A percentile compares a stretch with the other conserved stretches of the same genome.
Evolutionary conservation across 1,140 invertebrate species (phyloP).

Genomic region (Eriosoma lanigerum): DNA sequence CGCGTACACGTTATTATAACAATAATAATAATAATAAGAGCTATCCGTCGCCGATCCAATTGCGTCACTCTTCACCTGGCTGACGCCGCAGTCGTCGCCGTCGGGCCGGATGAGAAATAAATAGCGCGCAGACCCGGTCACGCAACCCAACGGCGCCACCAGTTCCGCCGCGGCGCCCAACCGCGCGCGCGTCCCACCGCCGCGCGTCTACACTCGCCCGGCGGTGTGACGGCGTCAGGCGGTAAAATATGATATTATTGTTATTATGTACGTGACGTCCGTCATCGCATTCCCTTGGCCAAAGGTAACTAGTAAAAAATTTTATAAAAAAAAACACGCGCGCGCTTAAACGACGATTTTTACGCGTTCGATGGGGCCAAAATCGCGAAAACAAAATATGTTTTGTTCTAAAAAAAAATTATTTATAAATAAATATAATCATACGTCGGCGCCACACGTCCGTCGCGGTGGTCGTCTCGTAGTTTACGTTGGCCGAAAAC

Average conservation of each 20-base stretch:
- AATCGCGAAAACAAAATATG: background rate
- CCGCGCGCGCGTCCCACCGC: conserved; percentile 53
- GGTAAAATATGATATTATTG: conserved; percentile 1
- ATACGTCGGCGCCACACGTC: conserved; percentile 25
- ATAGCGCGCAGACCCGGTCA: conserved; percentile 55
- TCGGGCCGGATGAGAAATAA: conserved; percentile 54
- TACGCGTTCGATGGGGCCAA: background rate
- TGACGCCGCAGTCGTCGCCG: conserved; percentile 16
- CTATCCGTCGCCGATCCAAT: conserved; percentile 35
- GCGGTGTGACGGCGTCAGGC: conserved; percentile 18
- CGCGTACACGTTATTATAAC: background rate
- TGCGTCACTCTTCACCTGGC: conserved; percentile 41
- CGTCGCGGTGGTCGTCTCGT: background rate
- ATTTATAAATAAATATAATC: conserved; percentile 35
- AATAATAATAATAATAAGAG: conserved; percentile 21
- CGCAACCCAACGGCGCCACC: conserved; percentile 57
- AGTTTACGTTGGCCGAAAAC: conserved; percentile 45
- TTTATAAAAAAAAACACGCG: background rate
- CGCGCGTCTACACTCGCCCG: conserved; percentile 46
- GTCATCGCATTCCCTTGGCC: conserved; percentile 31
- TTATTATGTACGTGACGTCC: conserved; percentile 38
- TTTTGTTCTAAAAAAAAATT: conserved; percentile 9
- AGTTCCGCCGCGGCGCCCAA: conserved; percentile 57
- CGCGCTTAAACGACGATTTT: background rate
- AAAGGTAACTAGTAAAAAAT: background rate